phyloP scores from a whole-genome alignment of 1,140 invertebrate genomes.

The Magallana angulata region DNA sequence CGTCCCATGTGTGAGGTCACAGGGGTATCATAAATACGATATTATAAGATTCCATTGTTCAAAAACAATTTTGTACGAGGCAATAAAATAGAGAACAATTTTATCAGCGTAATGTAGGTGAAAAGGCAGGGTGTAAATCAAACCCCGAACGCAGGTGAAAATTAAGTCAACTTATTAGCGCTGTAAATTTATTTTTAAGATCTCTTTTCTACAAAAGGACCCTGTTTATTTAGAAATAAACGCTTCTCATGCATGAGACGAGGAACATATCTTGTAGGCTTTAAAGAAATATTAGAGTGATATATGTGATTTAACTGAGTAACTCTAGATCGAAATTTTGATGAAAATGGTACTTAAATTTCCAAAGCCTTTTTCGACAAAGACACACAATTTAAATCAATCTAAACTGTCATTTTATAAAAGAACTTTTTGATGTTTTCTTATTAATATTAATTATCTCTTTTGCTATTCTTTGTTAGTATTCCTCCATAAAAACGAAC shows the following conservation, averaged over 20 bases:
- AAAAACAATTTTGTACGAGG: constrained; percentile 32
- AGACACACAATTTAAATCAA: constrained; percentile 34
- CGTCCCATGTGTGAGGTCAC: background rate
- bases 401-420: constrained; percentile 31
- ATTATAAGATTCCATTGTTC: constrained; percentile 39
- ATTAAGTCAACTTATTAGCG: constrained; percentile 44
- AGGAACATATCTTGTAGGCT: background rate
- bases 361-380: constrained; percentile 2
- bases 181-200: constrained; percentile 40
- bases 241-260: background rate
- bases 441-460: constrained; percentile 33
- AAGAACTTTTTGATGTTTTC: background rate
- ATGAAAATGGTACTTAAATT: constrained; percentile 40
- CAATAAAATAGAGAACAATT: constrained; percentile 36
- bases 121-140: constrained; percentile 32
- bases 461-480: constrained; percentile 21
- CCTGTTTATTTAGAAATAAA: constrained; percentile 35
- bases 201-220: constrained; percentile 5
- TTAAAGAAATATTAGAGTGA: constrained; percentile 29
- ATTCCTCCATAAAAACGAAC: constrained; percentile 7
- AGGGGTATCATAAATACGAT: constrained; percentile 36
- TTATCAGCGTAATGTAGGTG: constrained; percentile 38
- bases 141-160: constrained; percentile 18
- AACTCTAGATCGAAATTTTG: constrained; percentile 23
- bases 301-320: constrained; percentile 41